Percentiles rank a stretch among this genome's conserved stretches.
Evolutionary conservation across 2,888 invertebrate genomes (phyloP).

Genomic region (Melanostoma mellinum): DNA sequence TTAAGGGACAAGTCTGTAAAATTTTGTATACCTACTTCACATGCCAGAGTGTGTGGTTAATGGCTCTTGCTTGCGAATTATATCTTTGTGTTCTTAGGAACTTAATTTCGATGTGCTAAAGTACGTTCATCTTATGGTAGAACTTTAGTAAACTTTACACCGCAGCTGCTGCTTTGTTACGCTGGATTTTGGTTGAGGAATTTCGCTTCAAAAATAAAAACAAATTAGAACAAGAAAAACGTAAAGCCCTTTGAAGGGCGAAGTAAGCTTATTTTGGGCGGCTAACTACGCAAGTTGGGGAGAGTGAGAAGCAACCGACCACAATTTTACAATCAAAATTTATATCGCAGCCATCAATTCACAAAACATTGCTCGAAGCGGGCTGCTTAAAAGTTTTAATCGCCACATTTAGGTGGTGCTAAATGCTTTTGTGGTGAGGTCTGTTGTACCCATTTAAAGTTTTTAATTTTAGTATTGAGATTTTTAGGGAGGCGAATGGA

Average conservation of each 20-base stretch:
- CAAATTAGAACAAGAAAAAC: not conserved
- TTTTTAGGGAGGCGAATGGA: not conserved
- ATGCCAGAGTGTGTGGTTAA: slow-evolving; percentile 37
- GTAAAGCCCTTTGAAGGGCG: not conserved
- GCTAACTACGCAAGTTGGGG: not conserved
- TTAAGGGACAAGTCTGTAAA: slow-evolving; percentile 32
- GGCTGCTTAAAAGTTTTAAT: slow-evolving; percentile 57
- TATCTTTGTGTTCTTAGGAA: slow-evolving; percentile 44
- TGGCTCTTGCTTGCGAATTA: slow-evolving; percentile 40
- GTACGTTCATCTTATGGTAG: not conserved
- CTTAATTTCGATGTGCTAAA: slow-evolving; percentile 35
- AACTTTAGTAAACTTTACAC: slow-evolving; percentile 15
- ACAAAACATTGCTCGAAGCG: slow-evolving; percentile 33
- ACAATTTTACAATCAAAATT: slow-evolving; percentile 38
- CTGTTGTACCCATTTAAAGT: slow-evolving; percentile 9
- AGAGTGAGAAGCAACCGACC: slow-evolving; percentile 1
- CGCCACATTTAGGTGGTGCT: slow-evolving; percentile 50
- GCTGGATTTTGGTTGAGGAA: slow-evolving; percentile 9
- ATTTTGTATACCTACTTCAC: slow-evolving; percentile 11
- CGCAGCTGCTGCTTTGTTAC: slow-evolving; percentile 15
- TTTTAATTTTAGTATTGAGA: slow-evolving; percentile 20
- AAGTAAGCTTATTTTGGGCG: not conserved
- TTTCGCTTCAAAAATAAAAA: not conserved
- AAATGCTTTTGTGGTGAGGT: slow-evolving; percentile 38
- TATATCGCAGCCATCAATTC: slow-evolving; percentile 52